Evolutionary conservation across 2,797 vertebrate genomes (phyloP), one percentile per base, ranked within the genome.

Genomic region (Rallus crepitans): DNA sequence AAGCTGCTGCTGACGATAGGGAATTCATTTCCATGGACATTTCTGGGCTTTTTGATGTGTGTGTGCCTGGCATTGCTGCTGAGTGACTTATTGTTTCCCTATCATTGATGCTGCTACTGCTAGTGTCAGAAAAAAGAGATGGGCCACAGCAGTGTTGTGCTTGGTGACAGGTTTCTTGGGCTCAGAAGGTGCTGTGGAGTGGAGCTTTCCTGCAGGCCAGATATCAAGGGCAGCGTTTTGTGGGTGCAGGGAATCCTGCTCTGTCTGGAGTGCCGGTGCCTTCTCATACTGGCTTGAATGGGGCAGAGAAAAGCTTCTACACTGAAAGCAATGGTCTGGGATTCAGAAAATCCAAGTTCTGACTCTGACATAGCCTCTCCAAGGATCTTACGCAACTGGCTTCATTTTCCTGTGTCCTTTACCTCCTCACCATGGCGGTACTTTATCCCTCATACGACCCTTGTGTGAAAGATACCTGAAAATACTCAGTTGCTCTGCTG

Each of bases 351-450:
- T 86, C n/a, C 79, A 45, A 27, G 57, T 76, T 88, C 65, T 73
- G 59, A 55, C 71, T 96, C 33, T 47, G 55, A 64, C 59, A 82
- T 4, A 57, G 57, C 25, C 55, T 78, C 55, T 73, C 50, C 37
- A 94, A 87, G 63, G 71, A 82, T 94, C 82, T 96, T 94, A 86
- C 28, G 24, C 48, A 95, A 85, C 65, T 73, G 66, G 77, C 35
- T 65, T 93, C 0, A 1, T 89, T 94, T 53, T 37, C 82, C 16
- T 40, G 57, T 45, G 57, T 88, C 84, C 30, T 63, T 86, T 94
- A 84, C 57, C 20, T 94, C 47, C 17, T 87, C 61, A 68, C 42
- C 12, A 12, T 24, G 9, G 12, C 82, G 40, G 24, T 52, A 56
- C 12, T 82, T 92, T 27, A 33, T 82, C 48, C 68, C 27, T 82